Evolutionary conservation across 2,888 invertebrate species (phyloP), one percentile per base, ranked within the genome.

Genomic region (Drosophila mercatorum): DNA sequence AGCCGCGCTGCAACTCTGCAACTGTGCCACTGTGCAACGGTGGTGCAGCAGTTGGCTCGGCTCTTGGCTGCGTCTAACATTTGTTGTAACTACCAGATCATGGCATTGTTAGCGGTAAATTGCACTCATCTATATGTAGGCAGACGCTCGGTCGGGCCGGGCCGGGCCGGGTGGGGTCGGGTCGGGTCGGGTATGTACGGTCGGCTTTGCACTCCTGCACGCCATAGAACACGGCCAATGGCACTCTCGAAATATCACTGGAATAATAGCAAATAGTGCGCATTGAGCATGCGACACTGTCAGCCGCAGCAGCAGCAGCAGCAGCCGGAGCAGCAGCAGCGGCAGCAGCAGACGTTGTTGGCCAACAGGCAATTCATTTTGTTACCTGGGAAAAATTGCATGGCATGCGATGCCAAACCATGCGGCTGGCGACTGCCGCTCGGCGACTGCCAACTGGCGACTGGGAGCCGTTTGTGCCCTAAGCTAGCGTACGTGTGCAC

Each of bases 61-160:
- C 34, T 67, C 70, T 77, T 82, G 85, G 87, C 85, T 85, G 83
- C 75, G 81, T 76, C 87, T 87, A 84, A 84, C 84, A 84, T 87
- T 85, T 85, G 87, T 87, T 85, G 84, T 87, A 85, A 87, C 87
- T 83, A 80, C 83, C 86, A 78, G 71, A 75, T 82, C 86, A 88
- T 87, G 80, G 86, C 83, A 87, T 87, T 87, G 86, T 88, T 86
- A 87, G 82, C 88, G 88, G 86, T 87, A 88, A 87, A 87, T 87
- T 87, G 86, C 88, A 83, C 88, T 87, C 85, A 86, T 88, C 85
- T 88, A 88, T 85, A 88, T 67, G 78, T 81, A 59, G 11, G 41
- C 6, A 52, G 63, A 68, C 34, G 34, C 7, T 34, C 34, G 34
- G 34, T n/a, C n/a, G n/a, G n/a, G n/a, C 7, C 31, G 11, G 10